Percentiles rank a stretch among this genome's conserved stretches.
phyloP scores from a whole-genome alignment of 2,888 invertebrate species.

The Pediacus dermestoides region DNA sequence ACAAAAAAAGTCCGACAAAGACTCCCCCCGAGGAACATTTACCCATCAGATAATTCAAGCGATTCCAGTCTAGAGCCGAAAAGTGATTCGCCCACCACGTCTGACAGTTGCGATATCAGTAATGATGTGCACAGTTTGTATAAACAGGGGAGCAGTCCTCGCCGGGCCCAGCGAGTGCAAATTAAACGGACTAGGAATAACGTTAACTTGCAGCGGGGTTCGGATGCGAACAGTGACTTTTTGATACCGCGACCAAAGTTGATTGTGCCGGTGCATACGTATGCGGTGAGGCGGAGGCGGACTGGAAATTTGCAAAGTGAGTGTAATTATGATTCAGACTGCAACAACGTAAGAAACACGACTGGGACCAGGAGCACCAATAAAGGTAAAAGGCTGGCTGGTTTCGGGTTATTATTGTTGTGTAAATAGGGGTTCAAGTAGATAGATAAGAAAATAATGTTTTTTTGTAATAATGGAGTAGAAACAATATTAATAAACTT shows the following conservation, averaged over 20 bases:
- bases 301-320: constrained; percentile 65
- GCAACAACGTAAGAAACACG: not conserved
- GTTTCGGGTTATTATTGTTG: no score
- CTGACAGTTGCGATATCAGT: constrained; percentile 5
- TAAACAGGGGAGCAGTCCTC: constrained; percentile 35
- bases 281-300: constrained; percentile 72
- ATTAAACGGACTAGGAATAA: constrained; percentile 18
- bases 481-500: no score
- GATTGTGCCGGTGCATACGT: constrained; percentile 85
- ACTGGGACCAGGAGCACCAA: no score
- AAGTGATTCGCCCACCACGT: not conserved
- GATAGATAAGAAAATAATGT: no score
- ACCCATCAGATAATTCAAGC: no score
- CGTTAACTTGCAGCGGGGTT: constrained; percentile 11
- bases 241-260: constrained; percentile 81
- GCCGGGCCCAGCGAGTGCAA: constrained; percentile 13
- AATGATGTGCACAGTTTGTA: constrained; percentile 36
- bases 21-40: constrained; percentile 44
- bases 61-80: not conserved
- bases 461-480: no score
- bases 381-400: no score
- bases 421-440: no score
- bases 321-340: constrained; percentile 2
- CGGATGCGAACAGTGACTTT: constrained; percentile 55
- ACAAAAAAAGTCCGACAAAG: constrained; percentile 45